These are phyloP conservation scores for Apoda limacodes DNA, from an alignment of 2,888 invertebrate genomes.

Conservation along the genomic window DNA sequence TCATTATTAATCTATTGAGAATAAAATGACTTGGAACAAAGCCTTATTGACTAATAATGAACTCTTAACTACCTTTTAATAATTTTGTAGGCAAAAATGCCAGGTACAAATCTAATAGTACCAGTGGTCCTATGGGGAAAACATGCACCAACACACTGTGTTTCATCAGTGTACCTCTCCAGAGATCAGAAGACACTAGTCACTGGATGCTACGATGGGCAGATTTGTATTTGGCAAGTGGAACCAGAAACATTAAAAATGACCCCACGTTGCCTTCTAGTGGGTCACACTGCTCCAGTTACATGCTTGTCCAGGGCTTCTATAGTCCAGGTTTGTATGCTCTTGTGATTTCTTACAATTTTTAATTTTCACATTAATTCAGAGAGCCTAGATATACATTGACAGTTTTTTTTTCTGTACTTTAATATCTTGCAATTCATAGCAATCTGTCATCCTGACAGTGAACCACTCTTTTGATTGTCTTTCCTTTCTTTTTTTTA, in stretches of 20 bases:
- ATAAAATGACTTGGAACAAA: no score
- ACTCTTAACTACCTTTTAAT: constrained; percentile 17
- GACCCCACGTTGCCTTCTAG: constrained; percentile 89
- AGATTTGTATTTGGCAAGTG: constrained; percentile 92
- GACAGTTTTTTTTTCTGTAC: no score
- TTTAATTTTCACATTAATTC: constrained; percentile 1
- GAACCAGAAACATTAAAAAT: constrained; percentile 87
- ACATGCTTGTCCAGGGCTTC: constrained; percentile 90
- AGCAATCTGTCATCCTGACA: no score
- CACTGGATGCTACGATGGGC: constrained; percentile 98
- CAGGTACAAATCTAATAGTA: constrained; percentile 91
- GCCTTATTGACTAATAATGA: no score
- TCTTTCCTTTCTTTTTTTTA: no score
- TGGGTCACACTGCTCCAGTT: constrained; percentile 97
- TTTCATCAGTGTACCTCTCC: constrained; percentile 92
- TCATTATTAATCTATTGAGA: no score
- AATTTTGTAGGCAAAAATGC: constrained; percentile 63
- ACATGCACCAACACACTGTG: constrained; percentile 95
- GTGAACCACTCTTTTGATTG: no score
- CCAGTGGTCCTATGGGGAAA: constrained; percentile 98
- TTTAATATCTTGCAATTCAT: no score
- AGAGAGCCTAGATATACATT: neutral
- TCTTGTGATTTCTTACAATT: no score
- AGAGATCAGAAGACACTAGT: constrained; percentile 92
- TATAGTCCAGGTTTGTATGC: constrained; percentile 62